These are phyloP conservation scores for Cylindroiulus punctatus DNA, from an alignment of 2,888 invertebrate genomes.

Conservation along the genomic window DNA sequence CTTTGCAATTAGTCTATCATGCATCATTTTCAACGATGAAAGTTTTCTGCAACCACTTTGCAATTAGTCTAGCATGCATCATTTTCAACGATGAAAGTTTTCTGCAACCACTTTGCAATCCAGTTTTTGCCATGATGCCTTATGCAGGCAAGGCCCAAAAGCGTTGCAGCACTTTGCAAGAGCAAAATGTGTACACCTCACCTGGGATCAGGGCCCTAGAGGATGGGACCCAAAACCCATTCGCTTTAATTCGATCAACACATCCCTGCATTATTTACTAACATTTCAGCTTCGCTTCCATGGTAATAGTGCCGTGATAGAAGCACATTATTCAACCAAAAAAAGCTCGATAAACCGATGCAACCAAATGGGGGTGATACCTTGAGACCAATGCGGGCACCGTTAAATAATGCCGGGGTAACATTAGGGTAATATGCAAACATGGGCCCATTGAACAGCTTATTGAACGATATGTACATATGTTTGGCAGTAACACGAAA, in stretches of 20 bases:
- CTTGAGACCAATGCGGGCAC: not conserved
- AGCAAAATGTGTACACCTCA: no score
- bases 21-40: no score
- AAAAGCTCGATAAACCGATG: conserved; percentile 14
- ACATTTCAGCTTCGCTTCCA: not conserved
- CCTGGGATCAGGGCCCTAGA: no score
- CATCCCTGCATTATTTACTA: conserved; percentile 25
- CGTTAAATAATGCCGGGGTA: not conserved
- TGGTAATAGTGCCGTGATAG: conserved; percentile 34
- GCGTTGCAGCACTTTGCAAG: no score
- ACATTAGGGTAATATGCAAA: not conserved
- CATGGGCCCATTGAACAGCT: not conserved
- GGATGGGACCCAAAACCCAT: not conserved
- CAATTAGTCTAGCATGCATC: no score
- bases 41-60: no score
- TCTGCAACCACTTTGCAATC: no score
- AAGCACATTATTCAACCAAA: not conserved
- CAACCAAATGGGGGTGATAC: not conserved
- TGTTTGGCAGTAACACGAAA: not conserved
- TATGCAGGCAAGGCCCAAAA: no score
- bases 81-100: no score
- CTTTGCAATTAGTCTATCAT: no score
- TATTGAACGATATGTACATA: not conserved
- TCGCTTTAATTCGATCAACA: conserved; percentile 24
- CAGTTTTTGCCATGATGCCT: no score